phyloP scores from a whole-genome alignment of 2,797 vertebrate species.

The Gymnothorax reevesii region DNA sequence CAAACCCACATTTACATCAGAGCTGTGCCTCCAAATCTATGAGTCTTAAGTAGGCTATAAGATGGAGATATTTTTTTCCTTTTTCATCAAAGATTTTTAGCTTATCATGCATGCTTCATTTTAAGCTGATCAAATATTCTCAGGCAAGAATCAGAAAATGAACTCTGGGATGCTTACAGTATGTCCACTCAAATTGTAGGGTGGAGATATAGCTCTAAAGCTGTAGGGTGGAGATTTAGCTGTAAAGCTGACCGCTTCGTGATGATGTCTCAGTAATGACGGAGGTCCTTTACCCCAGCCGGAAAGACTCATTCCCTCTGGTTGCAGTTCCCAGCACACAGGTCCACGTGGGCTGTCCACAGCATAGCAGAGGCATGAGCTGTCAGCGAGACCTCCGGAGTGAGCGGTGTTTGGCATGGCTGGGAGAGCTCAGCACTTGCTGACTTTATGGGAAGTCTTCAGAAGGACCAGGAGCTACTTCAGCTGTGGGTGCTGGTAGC shows the following conservation, averaged over 20 bases:
- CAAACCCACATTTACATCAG: background rate
- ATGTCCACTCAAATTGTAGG: slow-evolving; percentile 54
- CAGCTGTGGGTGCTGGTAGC: background rate
- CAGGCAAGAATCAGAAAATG: slow-evolving; percentile 70
- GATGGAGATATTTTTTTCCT: background rate
- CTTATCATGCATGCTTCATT: slow-evolving; percentile 46
- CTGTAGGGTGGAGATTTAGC: slow-evolving; percentile 51
- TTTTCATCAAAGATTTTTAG: background rate
- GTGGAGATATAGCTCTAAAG: slow-evolving; percentile 44
- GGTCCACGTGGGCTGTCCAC: slow-evolving; percentile 38
- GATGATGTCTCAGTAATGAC: slow-evolving; percentile 44
- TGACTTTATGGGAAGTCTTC: slow-evolving; percentile 2
- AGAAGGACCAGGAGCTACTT: background rate
- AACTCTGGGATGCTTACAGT: slow-evolving; percentile 54
- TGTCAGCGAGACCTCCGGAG: background rate
- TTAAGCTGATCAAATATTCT: slow-evolving; percentile 54
- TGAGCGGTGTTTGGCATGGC: slow-evolving; percentile 7
- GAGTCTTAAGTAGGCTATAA: background rate
- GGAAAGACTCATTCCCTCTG: slow-evolving; percentile 40
- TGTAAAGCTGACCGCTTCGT: slow-evolving; percentile 42
- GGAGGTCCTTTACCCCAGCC: slow-evolving; percentile 39
- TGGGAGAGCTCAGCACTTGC: slow-evolving; percentile 20
- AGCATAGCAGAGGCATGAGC: slow-evolving; percentile 29
- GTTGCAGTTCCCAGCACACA: slow-evolving; percentile 55
- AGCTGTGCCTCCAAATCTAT: background rate